A percentile compares a stretch with the other conserved stretches of the same genome.
phyloP scores from a whole-genome alignment of 2,797 vertebrate species.

The Hypotaenidia okinawae region DNA sequence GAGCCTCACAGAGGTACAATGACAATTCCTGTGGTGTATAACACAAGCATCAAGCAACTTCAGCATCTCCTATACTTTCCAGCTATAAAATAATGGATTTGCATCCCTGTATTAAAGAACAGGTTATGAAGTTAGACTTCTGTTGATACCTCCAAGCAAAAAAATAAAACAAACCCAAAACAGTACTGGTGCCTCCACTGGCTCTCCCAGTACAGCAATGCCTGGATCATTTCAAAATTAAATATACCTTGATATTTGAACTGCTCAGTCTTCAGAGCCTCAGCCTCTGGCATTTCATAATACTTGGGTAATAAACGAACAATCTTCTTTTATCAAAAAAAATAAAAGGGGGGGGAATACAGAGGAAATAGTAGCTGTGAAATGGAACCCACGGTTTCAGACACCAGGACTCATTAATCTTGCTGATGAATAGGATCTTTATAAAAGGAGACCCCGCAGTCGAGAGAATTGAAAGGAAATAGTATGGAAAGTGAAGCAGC shows the following conservation, averaged over 20 bases:
- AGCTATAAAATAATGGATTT: not conserved
- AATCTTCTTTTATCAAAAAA: slow-evolving; percentile 52
- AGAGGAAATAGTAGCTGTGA: slow-evolving; percentile 18
- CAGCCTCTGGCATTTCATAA: slow-evolving; percentile 70
- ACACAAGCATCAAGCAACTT: not conserved
- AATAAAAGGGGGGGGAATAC: not conserved
- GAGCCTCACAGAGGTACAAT: rapidly evolving
- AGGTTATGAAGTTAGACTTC: not conserved
- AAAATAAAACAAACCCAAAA: not conserved
- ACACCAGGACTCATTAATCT: slow-evolving; percentile 60
- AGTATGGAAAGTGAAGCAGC: slow-evolving; percentile 51
- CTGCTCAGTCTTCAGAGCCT: slow-evolving; percentile 48
- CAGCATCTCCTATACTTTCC: not conserved
- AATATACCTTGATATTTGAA: slow-evolving; percentile 69
- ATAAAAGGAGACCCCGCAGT: slow-evolving; percentile 54
- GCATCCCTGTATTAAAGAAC: not conserved
- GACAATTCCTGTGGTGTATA: rapidly evolving
- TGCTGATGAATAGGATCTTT: slow-evolving; percentile 65
- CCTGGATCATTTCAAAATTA: slow-evolving; percentile 64
- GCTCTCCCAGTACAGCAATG: slow-evolving; percentile 21
- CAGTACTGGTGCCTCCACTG: not conserved
- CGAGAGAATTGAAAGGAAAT: slow-evolving; percentile 54
- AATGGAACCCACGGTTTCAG: slow-evolving; percentile 52
- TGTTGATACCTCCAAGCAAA: not conserved
- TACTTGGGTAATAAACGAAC: slow-evolving; percentile 64